These are phyloP conservation scores for Pagrus major DNA, from an alignment of 2,113 vertebrate genomes.

Conservation along the genomic window DNA sequence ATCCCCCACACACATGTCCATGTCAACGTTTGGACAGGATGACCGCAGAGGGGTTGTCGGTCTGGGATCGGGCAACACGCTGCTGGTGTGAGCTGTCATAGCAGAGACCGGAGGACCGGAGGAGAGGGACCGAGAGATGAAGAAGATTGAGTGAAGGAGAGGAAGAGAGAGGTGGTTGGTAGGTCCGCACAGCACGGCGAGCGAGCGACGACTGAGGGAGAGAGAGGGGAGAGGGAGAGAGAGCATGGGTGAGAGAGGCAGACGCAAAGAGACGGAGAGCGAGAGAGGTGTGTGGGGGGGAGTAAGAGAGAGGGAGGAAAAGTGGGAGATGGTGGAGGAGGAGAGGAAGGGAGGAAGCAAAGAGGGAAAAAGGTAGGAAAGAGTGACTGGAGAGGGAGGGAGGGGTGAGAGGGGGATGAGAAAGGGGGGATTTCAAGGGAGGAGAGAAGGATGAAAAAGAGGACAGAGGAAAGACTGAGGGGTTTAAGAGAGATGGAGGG, in stretches of 20 bases:
- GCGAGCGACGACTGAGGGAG: constrained; percentile 75
- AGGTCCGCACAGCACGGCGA: constrained; percentile 79
- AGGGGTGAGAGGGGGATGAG: background rate
- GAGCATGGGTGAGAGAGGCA: constrained; percentile 15
- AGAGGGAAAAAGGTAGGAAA: too few species aligned
- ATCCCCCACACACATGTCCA: constrained; percentile 74
- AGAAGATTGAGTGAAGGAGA: constrained; percentile 67
- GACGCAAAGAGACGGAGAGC: background rate
- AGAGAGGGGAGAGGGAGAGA: constrained; percentile 13
- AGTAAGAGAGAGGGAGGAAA: background rate
- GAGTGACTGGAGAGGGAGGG: background rate
- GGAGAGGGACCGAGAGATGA: constrained; percentile 67
- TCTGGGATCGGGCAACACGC: constrained; percentile 74
- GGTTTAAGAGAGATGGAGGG: background rate
- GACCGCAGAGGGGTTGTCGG: constrained; percentile 67
- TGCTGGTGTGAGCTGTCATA: constrained; percentile 81
- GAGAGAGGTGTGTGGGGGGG: background rate
- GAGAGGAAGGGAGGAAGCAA: background rate
- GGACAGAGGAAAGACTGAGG: too few species aligned
- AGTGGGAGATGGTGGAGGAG: background rate
- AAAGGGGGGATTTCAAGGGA: background rate
- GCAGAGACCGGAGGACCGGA: constrained; percentile 74
- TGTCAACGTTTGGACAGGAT: constrained; percentile 67
- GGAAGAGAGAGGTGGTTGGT: constrained; percentile 68
- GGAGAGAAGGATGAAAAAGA: background rate